Evolutionary conservation across 2,797 vertebrate species (phyloP).

Genomic region (Melanogrammus aeglefinus): DNA sequence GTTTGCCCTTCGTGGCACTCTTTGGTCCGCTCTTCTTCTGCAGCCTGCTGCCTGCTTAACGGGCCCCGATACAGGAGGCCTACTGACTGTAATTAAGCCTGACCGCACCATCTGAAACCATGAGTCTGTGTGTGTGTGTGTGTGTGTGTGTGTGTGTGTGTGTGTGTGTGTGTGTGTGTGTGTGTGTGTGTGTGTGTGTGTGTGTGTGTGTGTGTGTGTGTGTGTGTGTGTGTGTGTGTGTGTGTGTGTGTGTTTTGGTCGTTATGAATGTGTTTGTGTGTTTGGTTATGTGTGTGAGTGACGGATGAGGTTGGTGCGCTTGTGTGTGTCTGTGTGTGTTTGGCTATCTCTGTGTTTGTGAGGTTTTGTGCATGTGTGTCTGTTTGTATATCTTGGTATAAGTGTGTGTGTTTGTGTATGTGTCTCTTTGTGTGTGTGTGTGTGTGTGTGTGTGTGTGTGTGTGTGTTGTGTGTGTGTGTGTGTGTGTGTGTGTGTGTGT

Average conservation of each 20-base stretch:
- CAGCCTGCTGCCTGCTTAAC: neutral
- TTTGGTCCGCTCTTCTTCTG: neutral
- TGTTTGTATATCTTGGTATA: constrained; percentile 6
- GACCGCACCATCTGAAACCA: neutral
- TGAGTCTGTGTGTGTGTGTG: neutral
- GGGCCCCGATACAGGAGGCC: neutral
- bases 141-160: constrained; percentile 4
- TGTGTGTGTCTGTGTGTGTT: constrained; percentile 32
- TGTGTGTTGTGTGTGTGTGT: neutral
- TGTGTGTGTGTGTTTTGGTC: neutral
- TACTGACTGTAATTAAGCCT: neutral
- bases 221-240: constrained; percentile 10
- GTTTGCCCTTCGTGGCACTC: neutral
- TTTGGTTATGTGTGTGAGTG: neutral
- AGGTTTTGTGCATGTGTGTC: constrained; percentile 10
- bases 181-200: constrained; percentile 11
- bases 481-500: constrained; percentile 6
- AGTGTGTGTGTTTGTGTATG: constrained; percentile 1
- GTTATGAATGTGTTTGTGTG: neutral
- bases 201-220: constrained; percentile 21
- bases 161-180: neutral
- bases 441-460: neutral
- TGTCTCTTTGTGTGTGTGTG: neutral
- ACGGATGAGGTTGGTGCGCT: constrained; percentile 12
- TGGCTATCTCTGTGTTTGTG: neutral